Percentiles rank a stretch among this genome's conserved stretches.
Conservation (phyloP, 2,888 invertebrate genomes). For the Cyclophora albipunctata region DNA sequence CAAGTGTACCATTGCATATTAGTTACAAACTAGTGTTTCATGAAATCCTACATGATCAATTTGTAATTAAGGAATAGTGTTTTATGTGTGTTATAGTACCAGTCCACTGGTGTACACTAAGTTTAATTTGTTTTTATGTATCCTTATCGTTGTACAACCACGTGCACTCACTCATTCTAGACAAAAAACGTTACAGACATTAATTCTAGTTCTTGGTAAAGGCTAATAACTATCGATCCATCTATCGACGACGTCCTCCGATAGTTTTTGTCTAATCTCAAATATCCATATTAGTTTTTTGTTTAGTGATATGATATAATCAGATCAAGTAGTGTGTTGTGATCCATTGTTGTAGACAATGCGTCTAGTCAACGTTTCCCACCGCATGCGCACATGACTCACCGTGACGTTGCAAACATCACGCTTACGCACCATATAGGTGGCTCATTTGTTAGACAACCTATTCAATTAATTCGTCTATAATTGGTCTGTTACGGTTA, state of each 20-base stretch:
- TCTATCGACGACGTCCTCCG: constrained; percentile 9
- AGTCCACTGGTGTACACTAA: too few species aligned
- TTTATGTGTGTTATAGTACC: too few species aligned
- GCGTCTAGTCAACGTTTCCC: constrained; percentile 62
- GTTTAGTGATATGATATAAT: constrained; percentile 56
- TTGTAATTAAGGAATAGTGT: too few species aligned
- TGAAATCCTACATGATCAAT: too few species aligned
- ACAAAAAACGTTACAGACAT: too few species aligned
- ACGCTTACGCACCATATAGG: constrained; percentile 46
- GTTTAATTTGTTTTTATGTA: too few species aligned
- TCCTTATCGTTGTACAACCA: too few species aligned
- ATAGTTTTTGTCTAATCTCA: constrained; percentile 29
- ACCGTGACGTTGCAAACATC: constrained; percentile 50
- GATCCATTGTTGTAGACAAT: constrained; percentile 68
- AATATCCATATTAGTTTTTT: constrained; percentile 46
- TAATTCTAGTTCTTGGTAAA: constrained; percentile 4
- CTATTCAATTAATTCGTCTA: constrained; percentile 28
- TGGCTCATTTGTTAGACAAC: constrained; percentile 35
- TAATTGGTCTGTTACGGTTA: constrained; percentile 23
- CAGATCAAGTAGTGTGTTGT: constrained; percentile 53
- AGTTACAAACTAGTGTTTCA: too few species aligned
- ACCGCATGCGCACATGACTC: constrained; percentile 56
- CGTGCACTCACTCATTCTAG: too few species aligned
- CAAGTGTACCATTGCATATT: too few species aligned
- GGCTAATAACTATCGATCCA: constrained; percentile 6